Conservation (phyloP, 2,888 invertebrate genomes). For the Sesia apiformis region DNA sequence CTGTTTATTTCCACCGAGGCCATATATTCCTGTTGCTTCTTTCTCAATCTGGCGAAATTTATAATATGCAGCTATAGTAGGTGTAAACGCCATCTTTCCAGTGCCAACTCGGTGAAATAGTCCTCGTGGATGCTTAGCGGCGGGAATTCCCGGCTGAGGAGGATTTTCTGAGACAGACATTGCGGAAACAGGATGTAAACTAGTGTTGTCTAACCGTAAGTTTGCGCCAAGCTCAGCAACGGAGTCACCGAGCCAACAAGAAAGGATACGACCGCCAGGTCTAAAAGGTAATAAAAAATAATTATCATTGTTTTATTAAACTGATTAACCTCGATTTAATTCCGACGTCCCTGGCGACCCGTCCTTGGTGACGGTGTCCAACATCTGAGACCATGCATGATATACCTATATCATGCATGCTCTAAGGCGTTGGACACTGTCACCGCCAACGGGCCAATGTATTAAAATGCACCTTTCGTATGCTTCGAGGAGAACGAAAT, state of each 20-base stretch:
- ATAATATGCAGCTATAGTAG: slow-evolving; percentile 77
- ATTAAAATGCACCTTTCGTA: slow-evolving; percentile 75
- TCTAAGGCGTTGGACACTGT: no score
- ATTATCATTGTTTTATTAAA: no score
- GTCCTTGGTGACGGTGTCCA: no score
- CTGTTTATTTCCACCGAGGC: slow-evolving; percentile 73
- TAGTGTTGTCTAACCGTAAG: slow-evolving; percentile 72
- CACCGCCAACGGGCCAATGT: no score
- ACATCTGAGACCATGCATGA: no score
- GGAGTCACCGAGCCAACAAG: slow-evolving; percentile 84
- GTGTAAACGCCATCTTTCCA: slow-evolving; percentile 74
- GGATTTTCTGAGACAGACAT: slow-evolving; percentile 77
- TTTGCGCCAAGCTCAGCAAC: slow-evolving; percentile 84
- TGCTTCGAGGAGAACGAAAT: slow-evolving; percentile 83
- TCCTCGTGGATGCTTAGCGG: slow-evolving; percentile 66
- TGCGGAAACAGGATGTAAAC: slow-evolving; percentile 73
- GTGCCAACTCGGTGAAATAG: slow-evolving; percentile 78
- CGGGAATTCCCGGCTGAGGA: slow-evolving; percentile 68
- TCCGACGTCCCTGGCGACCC: no score
- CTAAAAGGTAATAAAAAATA: slow-evolving; percentile 45
- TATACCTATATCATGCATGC: no score
- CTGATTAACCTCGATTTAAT: no score
- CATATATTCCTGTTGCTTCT: slow-evolving; percentile 77
- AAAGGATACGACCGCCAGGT: slow-evolving; percentile 84
- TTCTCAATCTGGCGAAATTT: slow-evolving; percentile 79